phyloP scores from a whole-genome alignment of 2,113 vertebrate genomes.

The Oreocharis arfaki region DNA sequence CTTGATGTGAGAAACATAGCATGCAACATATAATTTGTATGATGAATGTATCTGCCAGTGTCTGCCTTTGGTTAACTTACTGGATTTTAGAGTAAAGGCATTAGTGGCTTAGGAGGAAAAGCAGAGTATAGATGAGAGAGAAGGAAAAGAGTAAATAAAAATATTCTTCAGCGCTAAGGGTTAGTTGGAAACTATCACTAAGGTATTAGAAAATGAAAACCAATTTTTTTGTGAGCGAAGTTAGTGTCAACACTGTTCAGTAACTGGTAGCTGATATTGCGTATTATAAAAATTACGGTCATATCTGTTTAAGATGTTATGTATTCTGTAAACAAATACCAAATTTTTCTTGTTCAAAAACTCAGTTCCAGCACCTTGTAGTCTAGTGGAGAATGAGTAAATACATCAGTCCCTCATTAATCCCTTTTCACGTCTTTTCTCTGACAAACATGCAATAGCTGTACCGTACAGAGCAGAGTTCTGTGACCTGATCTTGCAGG shows the following conservation, averaged over 20 bases:
- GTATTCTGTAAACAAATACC: background rate
- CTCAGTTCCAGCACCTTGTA: background rate
- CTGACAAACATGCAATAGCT: background rate
- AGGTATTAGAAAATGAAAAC: background rate
- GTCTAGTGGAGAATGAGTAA: background rate
- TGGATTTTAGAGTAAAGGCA: background rate
- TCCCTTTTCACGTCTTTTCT: background rate
- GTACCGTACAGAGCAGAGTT: background rate
- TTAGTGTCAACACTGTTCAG: background rate
- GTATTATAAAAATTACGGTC: background rate
- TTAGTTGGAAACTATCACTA: background rate
- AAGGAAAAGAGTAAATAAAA: background rate
- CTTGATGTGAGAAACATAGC: conserved; percentile 35
- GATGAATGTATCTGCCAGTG: background rate
- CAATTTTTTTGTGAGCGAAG: background rate
- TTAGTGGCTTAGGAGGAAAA: background rate
- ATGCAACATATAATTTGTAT: conserved; percentile 50
- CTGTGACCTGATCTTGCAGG: background rate
- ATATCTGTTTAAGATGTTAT: background rate
- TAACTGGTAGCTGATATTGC: fast-evolving
- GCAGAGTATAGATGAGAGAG: background rate
- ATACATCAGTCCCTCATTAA: background rate
- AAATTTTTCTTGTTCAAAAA: background rate
- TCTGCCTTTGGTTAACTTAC: background rate
- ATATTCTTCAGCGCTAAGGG: background rate